phyloP scores from a whole-genome alignment of 2,113 vertebrate species.

The Condylura cristata region DNA sequence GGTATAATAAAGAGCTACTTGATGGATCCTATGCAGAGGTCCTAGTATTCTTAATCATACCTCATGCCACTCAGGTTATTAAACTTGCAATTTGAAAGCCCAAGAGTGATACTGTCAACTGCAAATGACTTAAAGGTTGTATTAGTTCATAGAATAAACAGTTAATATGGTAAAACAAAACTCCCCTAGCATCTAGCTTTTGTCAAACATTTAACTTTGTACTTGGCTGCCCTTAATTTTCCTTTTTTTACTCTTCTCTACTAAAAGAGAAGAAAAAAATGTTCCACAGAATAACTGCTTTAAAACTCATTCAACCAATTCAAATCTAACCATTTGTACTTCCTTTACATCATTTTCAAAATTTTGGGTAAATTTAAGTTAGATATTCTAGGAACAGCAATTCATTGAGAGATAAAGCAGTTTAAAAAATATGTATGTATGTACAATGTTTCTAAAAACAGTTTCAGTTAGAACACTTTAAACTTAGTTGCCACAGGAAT shows the following conservation, averaged over 20 bases:
- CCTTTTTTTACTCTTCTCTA: conserved; percentile 16
- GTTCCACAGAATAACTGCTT: conserved; percentile 30
- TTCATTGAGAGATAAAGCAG: neutral
- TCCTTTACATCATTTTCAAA: conserved; percentile 33
- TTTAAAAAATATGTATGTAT: conserved; percentile 10
- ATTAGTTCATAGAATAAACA: conserved; percentile 35
- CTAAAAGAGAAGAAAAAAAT: conserved; percentile 46
- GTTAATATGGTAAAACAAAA: conserved; percentile 33
- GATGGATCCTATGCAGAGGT: conserved; percentile 9
- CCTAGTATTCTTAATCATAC: conserved; percentile 46
- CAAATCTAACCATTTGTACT: conserved; percentile 47
- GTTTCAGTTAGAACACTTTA: conserved; percentile 37
- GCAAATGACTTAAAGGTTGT: conserved; percentile 43
- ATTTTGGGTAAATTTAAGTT: conserved; percentile 6
- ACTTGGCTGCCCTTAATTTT: conserved; percentile 10
- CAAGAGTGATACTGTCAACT: conserved; percentile 36
- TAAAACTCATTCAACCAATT: conserved; percentile 52
- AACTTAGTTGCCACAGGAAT: conserved; percentile 43
- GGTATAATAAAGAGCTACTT: neutral
- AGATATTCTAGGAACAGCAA: conserved; percentile 27
- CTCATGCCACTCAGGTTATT: conserved; percentile 12
- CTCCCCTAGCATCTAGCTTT: neutral
- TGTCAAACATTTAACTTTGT: conserved; percentile 43
- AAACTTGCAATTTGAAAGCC: conserved; percentile 52
- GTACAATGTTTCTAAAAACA: conserved; percentile 32